Evolutionary conservation across 2,797 vertebrate genomes (phyloP).

Genomic region (Rhadinocentrus ornatus): DNA sequence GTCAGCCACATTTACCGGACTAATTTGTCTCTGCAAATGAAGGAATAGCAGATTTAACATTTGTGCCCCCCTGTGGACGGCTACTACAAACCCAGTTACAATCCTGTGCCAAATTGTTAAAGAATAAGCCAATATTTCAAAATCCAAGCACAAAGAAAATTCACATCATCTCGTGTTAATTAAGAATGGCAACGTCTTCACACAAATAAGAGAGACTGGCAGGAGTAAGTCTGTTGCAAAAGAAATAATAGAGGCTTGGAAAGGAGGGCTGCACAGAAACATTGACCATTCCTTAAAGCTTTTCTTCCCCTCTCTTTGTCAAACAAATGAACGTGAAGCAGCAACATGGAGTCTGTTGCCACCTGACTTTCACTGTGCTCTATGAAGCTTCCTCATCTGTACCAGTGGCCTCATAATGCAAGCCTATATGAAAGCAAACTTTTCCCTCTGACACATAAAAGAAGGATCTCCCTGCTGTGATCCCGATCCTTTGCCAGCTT

Average conservation of each 20-base stretch:
- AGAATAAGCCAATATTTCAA: slow-evolving; percentile 25
- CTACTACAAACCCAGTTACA: slow-evolving; percentile 39
- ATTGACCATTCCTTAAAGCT: slow-evolving; percentile 23
- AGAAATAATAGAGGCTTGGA: slow-evolving; percentile 16
- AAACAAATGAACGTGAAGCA: slow-evolving; percentile 48
- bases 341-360: slow-evolving; percentile 44
- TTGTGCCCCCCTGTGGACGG: slow-evolving; percentile 40
- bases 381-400: slow-evolving; percentile 25
- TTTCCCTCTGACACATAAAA: slow-evolving; percentile 76
- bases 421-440: slow-evolving; percentile 74
- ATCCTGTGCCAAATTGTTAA: slow-evolving; percentile 11
- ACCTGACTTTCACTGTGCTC: slow-evolving; percentile 61
- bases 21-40: slow-evolving; percentile 60
- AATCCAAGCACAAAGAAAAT: slow-evolving; percentile 16
- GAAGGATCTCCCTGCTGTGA: slow-evolving; percentile 46
- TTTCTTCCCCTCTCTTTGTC: slow-evolving; percentile 36
- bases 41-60: slow-evolving; percentile 49
- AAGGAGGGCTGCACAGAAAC: slow-evolving; percentile 3
- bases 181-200: slow-evolving; percentile 10
- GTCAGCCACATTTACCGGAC: slow-evolving; percentile 56
- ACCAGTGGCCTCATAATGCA: slow-evolving; percentile 61
- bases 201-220: not conserved
- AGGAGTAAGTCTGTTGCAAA: slow-evolving; percentile 9
- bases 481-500: slow-evolving; percentile 65
- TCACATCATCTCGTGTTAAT: slow-evolving; percentile 14